Conservation (phyloP, 2,113 vertebrate species). For the Rallus limicola region DNA sequence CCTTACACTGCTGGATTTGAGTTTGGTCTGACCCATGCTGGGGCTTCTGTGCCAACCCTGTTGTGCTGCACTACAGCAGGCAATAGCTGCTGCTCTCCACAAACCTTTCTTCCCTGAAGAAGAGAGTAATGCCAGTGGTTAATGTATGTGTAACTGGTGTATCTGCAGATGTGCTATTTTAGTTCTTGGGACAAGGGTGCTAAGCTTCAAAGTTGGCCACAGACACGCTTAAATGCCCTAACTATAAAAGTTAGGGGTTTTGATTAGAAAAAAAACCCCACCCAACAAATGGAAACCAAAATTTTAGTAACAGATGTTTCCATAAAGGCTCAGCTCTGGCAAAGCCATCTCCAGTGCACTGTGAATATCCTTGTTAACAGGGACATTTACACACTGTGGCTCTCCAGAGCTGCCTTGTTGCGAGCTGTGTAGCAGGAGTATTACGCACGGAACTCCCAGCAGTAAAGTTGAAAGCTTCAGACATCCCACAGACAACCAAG, state of each 20-base stretch:
- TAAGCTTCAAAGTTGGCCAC: neutral
- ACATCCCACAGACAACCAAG: conserved; percentile 55
- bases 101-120: neutral
- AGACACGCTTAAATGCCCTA: neutral
- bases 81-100: neutral
- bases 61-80: neutral
- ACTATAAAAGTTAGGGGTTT: neutral
- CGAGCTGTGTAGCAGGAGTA: neutral
- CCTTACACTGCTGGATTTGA: neutral
- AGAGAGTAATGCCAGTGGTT: neutral
- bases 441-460: conserved; percentile 17
- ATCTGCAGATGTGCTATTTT: neutral
- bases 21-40: neutral
- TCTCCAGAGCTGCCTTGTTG: conserved; percentile 9
- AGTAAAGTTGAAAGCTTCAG: conserved; percentile 58
- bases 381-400: neutral
- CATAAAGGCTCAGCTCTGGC: neutral
- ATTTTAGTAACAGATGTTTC: conserved; percentile 3
- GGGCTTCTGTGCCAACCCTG: neutral
- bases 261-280: neutral
- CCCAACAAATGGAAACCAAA: neutral
- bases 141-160: no score
- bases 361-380: conserved; percentile 4
- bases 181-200: neutral
- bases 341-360: neutral